These are phyloP conservation scores for Episyrphus balteatus DNA, from an alignment of 1,140 invertebrate species.

Conservation along the genomic window DNA sequence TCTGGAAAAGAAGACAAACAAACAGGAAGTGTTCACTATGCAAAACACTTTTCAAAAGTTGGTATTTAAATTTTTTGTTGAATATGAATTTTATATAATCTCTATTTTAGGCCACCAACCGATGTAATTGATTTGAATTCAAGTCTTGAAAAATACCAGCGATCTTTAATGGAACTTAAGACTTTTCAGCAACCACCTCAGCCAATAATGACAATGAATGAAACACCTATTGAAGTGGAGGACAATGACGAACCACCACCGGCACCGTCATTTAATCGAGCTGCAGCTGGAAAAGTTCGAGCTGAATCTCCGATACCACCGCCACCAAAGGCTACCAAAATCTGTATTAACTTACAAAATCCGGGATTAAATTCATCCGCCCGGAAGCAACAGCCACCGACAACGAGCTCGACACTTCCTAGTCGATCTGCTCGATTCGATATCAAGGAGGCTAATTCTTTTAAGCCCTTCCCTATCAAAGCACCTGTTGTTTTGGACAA, in stretches of 20 bases:
- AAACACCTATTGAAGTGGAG: too few species aligned
- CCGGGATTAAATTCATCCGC: not conserved
- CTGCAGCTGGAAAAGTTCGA: too few species aligned
- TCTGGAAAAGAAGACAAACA: constrained; percentile 40
- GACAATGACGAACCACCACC: too few species aligned
- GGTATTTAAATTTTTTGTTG: constrained; percentile 18
- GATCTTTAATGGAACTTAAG: not conserved
- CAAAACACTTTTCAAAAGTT: constrained; percentile 51
- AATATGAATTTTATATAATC: constrained; percentile 4
- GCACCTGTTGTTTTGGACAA: constrained; percentile 49
- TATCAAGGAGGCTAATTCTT: constrained; percentile 9
- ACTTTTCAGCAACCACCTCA: too few species aligned
- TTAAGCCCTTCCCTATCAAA: constrained; percentile 27
- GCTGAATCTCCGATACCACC: too few species aligned
- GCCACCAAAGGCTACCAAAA: not conserved
- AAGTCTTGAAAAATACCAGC: not conserved
- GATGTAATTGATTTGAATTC: constrained; percentile 1
- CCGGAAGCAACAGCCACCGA: constrained; percentile 9
- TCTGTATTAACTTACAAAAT: not conserved
- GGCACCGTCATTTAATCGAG: too few species aligned
- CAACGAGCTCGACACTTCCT: constrained; percentile 9
- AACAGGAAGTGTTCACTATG: constrained; percentile 1
- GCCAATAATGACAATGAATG: too few species aligned
- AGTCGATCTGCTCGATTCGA: constrained; percentile 11
- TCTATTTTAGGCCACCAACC: constrained; percentile 13